A percentile compares a stretch with the other conserved stretches of the same genome.
phyloP scores from a whole-genome alignment of 2,888 invertebrate species.

The Sphaerophoria taeniata region DNA sequence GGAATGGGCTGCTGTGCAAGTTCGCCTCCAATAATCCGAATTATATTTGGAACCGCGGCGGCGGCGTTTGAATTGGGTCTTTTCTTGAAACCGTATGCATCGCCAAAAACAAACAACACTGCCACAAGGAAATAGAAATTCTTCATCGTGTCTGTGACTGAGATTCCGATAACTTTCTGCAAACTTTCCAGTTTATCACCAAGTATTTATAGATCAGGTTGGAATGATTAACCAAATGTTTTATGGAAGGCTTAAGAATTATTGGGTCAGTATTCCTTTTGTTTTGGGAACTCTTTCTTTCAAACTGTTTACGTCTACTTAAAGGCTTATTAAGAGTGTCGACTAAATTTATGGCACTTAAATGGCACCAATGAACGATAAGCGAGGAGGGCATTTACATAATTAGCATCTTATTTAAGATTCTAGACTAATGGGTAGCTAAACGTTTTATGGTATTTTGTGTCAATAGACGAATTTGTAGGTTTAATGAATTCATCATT shows the following conservation, averaged over 20 bases:
- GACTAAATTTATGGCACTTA: conserved; percentile 36
- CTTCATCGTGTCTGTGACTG: conserved; percentile 3
- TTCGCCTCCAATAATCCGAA: conserved; percentile 79
- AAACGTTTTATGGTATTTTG: conserved; percentile 8
- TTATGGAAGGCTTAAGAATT: conserved; percentile 5
- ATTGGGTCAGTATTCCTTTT: conserved; percentile 19
- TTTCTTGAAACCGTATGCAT: not conserved
- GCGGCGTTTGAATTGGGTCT: not conserved
- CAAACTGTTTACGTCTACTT: not conserved
- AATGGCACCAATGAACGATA: conserved; percentile 60
- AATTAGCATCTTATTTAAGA: conserved; percentile 46
- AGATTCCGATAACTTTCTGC: conserved; percentile 50
- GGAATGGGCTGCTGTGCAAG: conserved; percentile 78
- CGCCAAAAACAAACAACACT: not conserved
- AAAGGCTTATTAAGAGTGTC: conserved; percentile 13
- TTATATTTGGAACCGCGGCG: conserved; percentile 48
- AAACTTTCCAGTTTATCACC: not conserved
- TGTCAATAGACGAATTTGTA: not conserved
- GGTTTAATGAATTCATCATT: conserved; percentile 2
- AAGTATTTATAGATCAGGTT: conserved; percentile 9
- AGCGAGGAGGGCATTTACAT: conserved; percentile 23
- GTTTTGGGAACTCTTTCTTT: not conserved
- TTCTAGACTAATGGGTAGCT: conserved; percentile 14
- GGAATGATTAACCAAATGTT: not conserved
- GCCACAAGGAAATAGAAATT: not conserved